Evolutionary conservation across 2,113 vertebrate species (phyloP).

Genomic region (Naja naja): DNA sequence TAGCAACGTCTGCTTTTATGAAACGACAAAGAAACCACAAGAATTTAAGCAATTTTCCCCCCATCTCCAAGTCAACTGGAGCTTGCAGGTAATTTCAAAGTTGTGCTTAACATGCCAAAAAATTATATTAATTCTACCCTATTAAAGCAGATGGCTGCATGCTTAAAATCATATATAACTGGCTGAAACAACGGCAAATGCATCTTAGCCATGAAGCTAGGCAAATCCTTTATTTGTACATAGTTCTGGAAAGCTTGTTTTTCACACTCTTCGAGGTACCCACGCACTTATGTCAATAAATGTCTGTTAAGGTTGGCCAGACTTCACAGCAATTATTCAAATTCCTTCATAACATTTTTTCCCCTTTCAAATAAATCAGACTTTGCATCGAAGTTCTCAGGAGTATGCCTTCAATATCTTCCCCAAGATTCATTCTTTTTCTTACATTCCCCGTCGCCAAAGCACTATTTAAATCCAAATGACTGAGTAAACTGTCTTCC

Average conservation of each 20-base stretch:
- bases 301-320: slow-evolving; percentile 18
- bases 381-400: slow-evolving; percentile 30
- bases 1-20: slow-evolving; percentile 72
- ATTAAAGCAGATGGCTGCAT: slow-evolving; percentile 20
- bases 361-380: slow-evolving; percentile 46
- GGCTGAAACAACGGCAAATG: slow-evolving; percentile 43
- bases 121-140: slow-evolving; percentile 27
- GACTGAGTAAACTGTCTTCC: slow-evolving; percentile 49
- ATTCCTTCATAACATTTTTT: slow-evolving; percentile 16
- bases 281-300: slow-evolving; percentile 28
- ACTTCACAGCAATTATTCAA: slow-evolving; percentile 43
- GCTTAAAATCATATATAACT: slow-evolving; percentile 52
- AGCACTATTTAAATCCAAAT: slow-evolving; percentile 49
- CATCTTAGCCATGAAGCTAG: slow-evolving; percentile 30
- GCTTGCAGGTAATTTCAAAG: slow-evolving; percentile 69
- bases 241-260: slow-evolving; percentile 53
- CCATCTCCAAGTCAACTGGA: slow-evolving; percentile 47
- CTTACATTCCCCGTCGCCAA: slow-evolving; percentile 35
- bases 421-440: slow-evolving; percentile 46
- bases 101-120: slow-evolving; percentile 49
- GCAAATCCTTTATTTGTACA: slow-evolving; percentile 23
- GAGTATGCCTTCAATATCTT: slow-evolving; percentile 22
- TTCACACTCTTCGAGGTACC: slow-evolving; percentile 26
- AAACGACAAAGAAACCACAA: slow-evolving; percentile 77
- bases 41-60: slow-evolving; percentile 67